phyloP scores from a whole-genome alignment of 2,113 vertebrate genomes.

The Platysteira castanea region DNA sequence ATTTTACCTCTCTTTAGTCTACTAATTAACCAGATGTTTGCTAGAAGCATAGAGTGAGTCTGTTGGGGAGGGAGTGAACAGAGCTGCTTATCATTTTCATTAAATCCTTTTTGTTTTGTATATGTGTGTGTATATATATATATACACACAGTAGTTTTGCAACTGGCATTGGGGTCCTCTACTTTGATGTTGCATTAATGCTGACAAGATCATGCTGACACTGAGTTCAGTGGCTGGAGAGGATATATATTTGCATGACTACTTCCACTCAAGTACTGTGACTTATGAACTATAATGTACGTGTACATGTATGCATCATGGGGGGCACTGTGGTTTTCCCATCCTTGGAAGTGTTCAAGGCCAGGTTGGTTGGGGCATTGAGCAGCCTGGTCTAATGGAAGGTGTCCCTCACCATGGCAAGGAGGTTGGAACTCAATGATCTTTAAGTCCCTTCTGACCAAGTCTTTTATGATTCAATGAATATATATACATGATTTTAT shows the following conservation, averaged over 20 bases:
- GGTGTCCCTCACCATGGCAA: no score
- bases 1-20: neutral
- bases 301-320: neutral
- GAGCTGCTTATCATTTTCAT: neutral
- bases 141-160: neutral
- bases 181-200: neutral
- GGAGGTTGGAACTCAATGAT: neutral
- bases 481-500: neutral
- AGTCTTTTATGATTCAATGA: neutral
- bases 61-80: neutral
- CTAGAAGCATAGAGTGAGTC: neutral
- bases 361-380: neutral
- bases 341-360: neutral
- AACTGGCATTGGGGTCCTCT: neutral
- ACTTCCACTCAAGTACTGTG: neutral
- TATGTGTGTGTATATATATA: neutral
- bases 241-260: neutral
- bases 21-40: neutral
- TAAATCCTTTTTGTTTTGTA: neutral
- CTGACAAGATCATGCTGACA: constrained; percentile 1
- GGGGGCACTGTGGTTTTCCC: neutral
- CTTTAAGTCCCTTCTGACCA: neutral
- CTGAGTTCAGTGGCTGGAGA: neutral
- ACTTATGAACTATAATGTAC: neutral
- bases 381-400: neutral